Evolutionary conservation across 2,113 vertebrate species (phyloP), one percentile per base, ranked within the genome.

Genomic region (Pholis gunnellus): DNA sequence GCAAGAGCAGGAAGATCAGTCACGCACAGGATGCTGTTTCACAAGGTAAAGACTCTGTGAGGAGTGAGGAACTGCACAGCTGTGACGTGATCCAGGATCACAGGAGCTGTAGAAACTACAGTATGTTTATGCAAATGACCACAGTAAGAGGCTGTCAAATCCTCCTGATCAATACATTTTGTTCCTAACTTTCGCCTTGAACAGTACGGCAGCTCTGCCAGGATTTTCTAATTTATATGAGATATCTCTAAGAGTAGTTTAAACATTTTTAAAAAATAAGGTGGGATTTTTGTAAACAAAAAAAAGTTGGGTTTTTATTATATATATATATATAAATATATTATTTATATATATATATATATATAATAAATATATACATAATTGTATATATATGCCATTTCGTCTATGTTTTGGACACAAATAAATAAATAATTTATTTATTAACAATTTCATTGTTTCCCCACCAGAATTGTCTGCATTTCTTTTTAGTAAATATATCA

Each of bases 1-100:
- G 59, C 50, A 54, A 65, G 81, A 77, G 77, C 31, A 14, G 25
- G 63, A 66, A 31, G 84, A 87, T 85, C 67, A 67, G 77, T 83
- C 76, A 81, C 78, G 65, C 72, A 69, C 9, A 6, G 59, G 69
- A 57, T 40, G 72, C 20, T 83, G 50, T 70, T 87, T 87, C 71
- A 61, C 72, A 70, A 63, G 61, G 36, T 68, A 31, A 64, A 68
- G 63, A 79, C 40, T 78, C 50, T 7, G 0, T 13, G 50, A 75
- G 60, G 50, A 44, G 57, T 15, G 57, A 57, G 66, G 50, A 36
- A 36, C 18, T 6, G 22, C 52, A 38, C 44, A 36, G 25, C 3
- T 34, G 34, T 0, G 8, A 36, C 29, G 27, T 34, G 48, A 71
- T 66, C 8, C 36, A 2, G 34, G 42, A 44, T 52, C 60, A 72